Base-by-base conservation (phyloP, 2,888 invertebrate genomes). In the Ormyrus nitidulus region DNA sequence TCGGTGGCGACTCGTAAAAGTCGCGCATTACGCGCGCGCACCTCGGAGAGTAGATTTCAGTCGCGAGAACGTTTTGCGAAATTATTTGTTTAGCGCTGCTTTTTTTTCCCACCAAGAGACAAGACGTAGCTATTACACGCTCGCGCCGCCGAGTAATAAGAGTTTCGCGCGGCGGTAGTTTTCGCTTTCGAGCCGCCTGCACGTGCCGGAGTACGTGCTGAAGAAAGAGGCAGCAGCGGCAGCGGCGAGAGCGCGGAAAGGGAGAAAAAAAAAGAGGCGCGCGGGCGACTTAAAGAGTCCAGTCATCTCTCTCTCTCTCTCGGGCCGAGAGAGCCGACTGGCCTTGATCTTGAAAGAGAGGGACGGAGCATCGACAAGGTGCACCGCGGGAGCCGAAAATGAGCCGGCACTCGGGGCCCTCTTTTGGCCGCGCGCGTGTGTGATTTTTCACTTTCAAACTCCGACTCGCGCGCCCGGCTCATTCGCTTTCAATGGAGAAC, bases 331-430 rank as follows among this genome's bases (percentile, higher is more conserved):
- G 19, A 19, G 84, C 70, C 49, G 84, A 83, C 83, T 89, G 90
- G 87, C 90, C 90, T 90, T 89, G 90, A 90, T 90, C 90, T 89
- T 90, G 90, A 88, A 86, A 83, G 82, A 81, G 82, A 68, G 84
- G 65, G 79, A 71, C 62, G 77, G 51, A 19, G 58, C 51, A 10
- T 58, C 83, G 84, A 84, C 84, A 84, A 86, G 86, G 86, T 87
- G 87, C 86, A 88, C 82, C 84, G 80, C 83, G 84, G 84, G 85
- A 83, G 83, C 84, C 86, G 84, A 87, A 88, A 89, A 76, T 80
- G 71, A 71, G 66, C 70, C 58, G 61, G 62, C 77, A 44, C 68
- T 68, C 11, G 66, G 59, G 66, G 19, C 51, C 54, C 59, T 54
- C 44, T 77, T 77, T 61, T 72, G 77, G 66, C 64, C 19, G 19